Evolutionary conservation across 2,113 vertebrate species (phyloP), one percentile per base, ranked within the genome.

Genomic region (Myocastor coypus): DNA sequence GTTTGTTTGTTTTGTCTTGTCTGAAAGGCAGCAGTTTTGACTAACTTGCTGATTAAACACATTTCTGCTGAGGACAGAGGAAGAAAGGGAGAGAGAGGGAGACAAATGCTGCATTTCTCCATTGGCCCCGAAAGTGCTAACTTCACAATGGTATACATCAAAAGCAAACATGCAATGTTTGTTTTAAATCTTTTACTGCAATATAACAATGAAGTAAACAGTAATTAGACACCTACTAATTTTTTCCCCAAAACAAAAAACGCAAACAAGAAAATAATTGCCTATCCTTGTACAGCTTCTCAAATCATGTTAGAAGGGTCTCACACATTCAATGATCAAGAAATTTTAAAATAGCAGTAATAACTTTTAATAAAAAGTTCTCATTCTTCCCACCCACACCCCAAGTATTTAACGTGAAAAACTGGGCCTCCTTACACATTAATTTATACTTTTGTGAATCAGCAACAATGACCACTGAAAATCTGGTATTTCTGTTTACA

Each of bases 101-200:
- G 71, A 91, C 63, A 8, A 97, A 96, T 69, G 96, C 97, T 98
- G 96, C 89, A 89, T 97, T 98, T 97, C 97, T 97, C 97, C 97
- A 97, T 92, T 98, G 97, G 97, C 98, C 98, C 98, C 98, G 90
- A 97, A 96, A 98, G 97, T 96, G 98, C 95, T 98, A 91, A 97
- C 75, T 97, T 97, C 97, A 98, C 97, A 95, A 98, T 92, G 87
- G 89, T 97, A 98, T 98, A 98, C 97, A 98, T 98, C 98, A 98
- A 99, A 99, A 99, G 97, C 98, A 99, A 98, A 99, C 99, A 98
- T 99, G 99, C 99, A 98, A 97, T 95, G 93, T 95, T 98, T 98
- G 97, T 98, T 98, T 98, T 87, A 97, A 98, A 98, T 98, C 95
- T 97, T 98, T 98, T 98, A 99, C 98, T 98, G 98, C 97, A 98